Conservation (phyloP, 2,888 invertebrate species). For the Tenthredo notha region DNA sequence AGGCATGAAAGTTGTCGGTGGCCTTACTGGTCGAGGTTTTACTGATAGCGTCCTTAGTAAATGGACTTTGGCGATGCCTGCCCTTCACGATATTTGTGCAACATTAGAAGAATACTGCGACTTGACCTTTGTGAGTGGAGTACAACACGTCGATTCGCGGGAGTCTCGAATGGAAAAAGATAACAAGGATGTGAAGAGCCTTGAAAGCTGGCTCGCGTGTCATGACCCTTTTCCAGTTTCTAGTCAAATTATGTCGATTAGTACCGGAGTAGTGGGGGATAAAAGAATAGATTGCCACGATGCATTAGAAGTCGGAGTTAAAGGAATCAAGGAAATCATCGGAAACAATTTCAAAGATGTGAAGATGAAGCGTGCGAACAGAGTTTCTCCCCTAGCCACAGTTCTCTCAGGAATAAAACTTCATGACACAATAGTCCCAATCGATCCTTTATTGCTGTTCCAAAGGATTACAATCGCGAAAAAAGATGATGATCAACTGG, state of each 20-base stretch:
- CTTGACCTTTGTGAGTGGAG: neutral
- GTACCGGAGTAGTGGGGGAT: neutral
- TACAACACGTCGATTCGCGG: neutral
- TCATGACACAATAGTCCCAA: neutral
- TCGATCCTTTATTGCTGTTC: constrained; percentile 47
- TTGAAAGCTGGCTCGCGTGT: neutral
- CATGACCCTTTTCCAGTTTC: neutral
- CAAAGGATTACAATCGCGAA: constrained; percentile 52
- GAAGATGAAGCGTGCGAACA: constrained; percentile 34
- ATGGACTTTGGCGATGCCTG: neutral
- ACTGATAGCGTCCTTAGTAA: neutral
- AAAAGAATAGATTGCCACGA: constrained; percentile 18
- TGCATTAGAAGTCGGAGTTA: constrained; percentile 29
- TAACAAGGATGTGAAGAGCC: neutral
- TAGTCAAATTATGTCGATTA: too few species aligned
- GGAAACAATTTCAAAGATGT: constrained; percentile 39
- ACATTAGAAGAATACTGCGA: neutral
- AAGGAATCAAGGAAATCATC: constrained; percentile 28
- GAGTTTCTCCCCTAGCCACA: constrained; percentile 17
- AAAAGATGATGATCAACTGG: constrained; percentile 27
- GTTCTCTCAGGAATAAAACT: neutral
- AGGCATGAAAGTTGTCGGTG: constrained; percentile 3
- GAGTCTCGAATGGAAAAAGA: neutral
- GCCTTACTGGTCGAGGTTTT: neutral
- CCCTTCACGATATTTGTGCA: neutral